Conservation (phyloP, 2,888 invertebrate genomes). For the Polyploca ridens region DNA sequence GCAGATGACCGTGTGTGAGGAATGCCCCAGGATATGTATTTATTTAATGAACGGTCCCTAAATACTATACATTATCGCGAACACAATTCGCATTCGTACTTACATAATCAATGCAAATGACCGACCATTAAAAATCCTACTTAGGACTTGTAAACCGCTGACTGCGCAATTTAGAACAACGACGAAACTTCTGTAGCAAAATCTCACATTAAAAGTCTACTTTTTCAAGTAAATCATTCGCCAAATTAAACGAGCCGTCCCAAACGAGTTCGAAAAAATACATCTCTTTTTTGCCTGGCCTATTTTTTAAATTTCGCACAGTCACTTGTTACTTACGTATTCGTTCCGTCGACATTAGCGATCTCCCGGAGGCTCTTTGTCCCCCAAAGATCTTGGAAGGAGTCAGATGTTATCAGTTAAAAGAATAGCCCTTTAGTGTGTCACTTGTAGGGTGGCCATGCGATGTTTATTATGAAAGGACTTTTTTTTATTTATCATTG, state of each 20-base stretch:
- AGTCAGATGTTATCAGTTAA: constrained; percentile 35
- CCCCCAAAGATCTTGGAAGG: constrained; percentile 22
- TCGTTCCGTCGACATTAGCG: constrained; percentile 25
- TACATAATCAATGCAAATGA: constrained; percentile 2
- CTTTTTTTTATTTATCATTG: neutral
- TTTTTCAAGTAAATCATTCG: constrained; percentile 42
- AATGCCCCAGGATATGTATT: too few species aligned
- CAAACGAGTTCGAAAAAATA: constrained; percentile 32
- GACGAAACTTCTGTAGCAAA: neutral
- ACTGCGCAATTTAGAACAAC: neutral
- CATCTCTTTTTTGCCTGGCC: constrained; percentile 26
- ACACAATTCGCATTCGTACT: neutral
- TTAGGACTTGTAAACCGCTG: constrained; percentile 4
- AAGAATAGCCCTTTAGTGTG: constrained; percentile 27
- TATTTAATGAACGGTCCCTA: too few species aligned
- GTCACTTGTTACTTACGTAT: constrained; percentile 29
- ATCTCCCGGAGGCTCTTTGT: constrained; percentile 26
- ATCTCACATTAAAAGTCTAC: constrained; percentile 6
- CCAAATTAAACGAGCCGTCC: constrained; percentile 47
- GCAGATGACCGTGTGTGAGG: too few species aligned
- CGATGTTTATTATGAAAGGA: neutral
- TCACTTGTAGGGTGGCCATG: constrained; percentile 1
- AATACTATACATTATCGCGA: neutral
- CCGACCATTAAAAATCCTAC: constrained; percentile 5
- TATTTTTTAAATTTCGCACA: constrained; percentile 38